Base-by-base conservation (phyloP, 1,140 invertebrate species). In the Drosophila nannoptera region DNA sequence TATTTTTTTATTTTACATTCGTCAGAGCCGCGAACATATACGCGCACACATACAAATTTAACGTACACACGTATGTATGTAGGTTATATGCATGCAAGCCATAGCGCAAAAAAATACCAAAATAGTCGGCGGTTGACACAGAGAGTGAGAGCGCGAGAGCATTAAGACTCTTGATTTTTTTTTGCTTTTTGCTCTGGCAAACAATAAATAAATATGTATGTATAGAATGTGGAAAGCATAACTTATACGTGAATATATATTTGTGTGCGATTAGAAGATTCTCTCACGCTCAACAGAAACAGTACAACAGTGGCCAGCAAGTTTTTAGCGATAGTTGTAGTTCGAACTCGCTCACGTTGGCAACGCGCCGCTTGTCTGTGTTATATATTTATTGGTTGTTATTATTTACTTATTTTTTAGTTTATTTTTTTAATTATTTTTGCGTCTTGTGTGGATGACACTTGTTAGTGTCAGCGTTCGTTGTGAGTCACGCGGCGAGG, bases 91-190 rank as follows among this genome's bases (percentile, higher is more conserved):
- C 68, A 69, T 64, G 67, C 67, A 69, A 58, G 61, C 43, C 69
- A 50, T 72, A 72, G 69, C 69, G 69, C 69, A 72, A 72, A 72
- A 71, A 71, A 72, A 72, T 72, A 72, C 56, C 69, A 72, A 67
- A 70, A 70, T 70, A 70, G 68, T 70, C 68, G 62, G 68, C 68
- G 68, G 68, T 70, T 70, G 64, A 72, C 69, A 72, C 69, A 52
- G 69, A 55, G 64, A 61, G 46, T 59, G 48, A 31, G 69, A 55
- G 58, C 8, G 58, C 8, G 32, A 68, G 56, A 43, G 64, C 40
- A 42, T 66, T 45, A 35, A 32, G 45, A 48, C 66, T 64, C 52
- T 75, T 72, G 50, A 43, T 62, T 66, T 60, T 74, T 29, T 32
- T 52, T 80, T 61, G 59, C 43, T 61, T 22, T 60, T 69, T 69